Percentiles rank a stretch among this genome's conserved stretches.
These are phyloP conservation scores for Villa cingulata DNA, from an alignment of 2,888 invertebrate genomes.

Conservation along the genomic window DNA sequence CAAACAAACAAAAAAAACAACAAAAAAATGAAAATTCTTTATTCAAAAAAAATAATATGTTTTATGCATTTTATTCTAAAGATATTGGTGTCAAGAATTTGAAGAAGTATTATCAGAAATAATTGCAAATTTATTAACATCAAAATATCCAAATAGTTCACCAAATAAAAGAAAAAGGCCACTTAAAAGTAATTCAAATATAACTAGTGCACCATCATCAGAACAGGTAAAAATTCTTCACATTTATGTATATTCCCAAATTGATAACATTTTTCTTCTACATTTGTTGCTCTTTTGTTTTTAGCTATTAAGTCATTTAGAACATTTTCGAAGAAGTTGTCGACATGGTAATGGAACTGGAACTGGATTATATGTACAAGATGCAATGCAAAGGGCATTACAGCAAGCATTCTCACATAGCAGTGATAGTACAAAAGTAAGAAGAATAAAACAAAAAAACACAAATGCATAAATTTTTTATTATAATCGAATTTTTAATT, in stretches of 20 bases:
- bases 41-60: neutral
- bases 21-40: neutral
- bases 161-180: conserved; percentile 85
- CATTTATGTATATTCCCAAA: no score
- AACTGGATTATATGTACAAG: conserved; percentile 71
- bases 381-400: conserved; percentile 82
- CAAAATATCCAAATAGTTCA: conserved; percentile 72
- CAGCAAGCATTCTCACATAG: conserved; percentile 78
- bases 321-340: conserved; percentile 70
- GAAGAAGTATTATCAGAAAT: conserved; percentile 79
- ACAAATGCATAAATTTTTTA: neutral
- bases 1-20: neutral
- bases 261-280: no score
- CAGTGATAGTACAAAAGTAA: conserved; percentile 69
- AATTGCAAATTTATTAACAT: conserved; percentile 62
- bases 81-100: conserved; percentile 84
- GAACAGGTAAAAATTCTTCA: no score
- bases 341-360: conserved; percentile 40
- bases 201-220: conserved; percentile 59
- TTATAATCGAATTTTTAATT: neutral
- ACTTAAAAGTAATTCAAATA: conserved; percentile 54
- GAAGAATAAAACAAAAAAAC: neutral
- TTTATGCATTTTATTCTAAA: conserved; percentile 10
- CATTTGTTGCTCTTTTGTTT: conserved; percentile 15
- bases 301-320: conserved; percentile 79